Percentiles rank a stretch among this genome's conserved stretches.
These are phyloP conservation scores for Saxicola maurus DNA, from an alignment of 2,797 vertebrate genomes.

Conservation along the genomic window DNA sequence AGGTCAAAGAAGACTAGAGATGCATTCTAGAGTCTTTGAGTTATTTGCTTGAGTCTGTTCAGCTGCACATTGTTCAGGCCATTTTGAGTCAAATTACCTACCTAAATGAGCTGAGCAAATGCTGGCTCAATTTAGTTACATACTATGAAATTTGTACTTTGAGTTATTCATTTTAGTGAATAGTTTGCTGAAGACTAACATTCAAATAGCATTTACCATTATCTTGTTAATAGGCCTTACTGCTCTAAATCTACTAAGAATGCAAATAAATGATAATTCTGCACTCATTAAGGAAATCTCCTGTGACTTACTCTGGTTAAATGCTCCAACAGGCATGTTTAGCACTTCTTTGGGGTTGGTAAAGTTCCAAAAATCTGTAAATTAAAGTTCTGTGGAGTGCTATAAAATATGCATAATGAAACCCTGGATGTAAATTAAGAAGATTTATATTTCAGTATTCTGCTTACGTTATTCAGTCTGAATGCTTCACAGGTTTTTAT, in stretches of 20 bases:
- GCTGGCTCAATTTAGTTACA: constrained; percentile 41
- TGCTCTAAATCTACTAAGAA: constrained; percentile 77
- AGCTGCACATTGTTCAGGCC: background rate
- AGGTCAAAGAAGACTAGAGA: background rate
- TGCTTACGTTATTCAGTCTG: constrained; percentile 76
- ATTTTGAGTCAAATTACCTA: constrained; percentile 42
- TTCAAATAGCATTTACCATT: constrained; percentile 68
- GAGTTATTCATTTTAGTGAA: constrained; percentile 57
- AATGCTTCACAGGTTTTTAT: constrained; percentile 80
- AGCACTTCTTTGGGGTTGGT: constrained; percentile 72
- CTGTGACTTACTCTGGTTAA: constrained; percentile 72
- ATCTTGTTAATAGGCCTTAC: constrained; percentile 73
- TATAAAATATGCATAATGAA: constrained; percentile 81
- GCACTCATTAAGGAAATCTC: constrained; percentile 74
- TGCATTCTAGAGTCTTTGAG: background rate
- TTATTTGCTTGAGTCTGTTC: constrained; percentile 9
- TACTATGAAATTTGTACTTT: constrained; percentile 60
- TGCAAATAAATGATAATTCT: constrained; percentile 81
- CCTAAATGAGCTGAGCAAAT: constrained; percentile 56
- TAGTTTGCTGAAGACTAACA: constrained; percentile 63
- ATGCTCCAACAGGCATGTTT: constrained; percentile 75
- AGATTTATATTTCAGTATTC: constrained; percentile 74
- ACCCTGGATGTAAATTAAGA: constrained; percentile 77
- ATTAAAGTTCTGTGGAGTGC: constrained; percentile 77
- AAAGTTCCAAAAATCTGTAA: constrained; percentile 76